Base-by-base conservation (phyloP, 2,113 vertebrate species). In the Pelecanoides urinatrix region DNA sequence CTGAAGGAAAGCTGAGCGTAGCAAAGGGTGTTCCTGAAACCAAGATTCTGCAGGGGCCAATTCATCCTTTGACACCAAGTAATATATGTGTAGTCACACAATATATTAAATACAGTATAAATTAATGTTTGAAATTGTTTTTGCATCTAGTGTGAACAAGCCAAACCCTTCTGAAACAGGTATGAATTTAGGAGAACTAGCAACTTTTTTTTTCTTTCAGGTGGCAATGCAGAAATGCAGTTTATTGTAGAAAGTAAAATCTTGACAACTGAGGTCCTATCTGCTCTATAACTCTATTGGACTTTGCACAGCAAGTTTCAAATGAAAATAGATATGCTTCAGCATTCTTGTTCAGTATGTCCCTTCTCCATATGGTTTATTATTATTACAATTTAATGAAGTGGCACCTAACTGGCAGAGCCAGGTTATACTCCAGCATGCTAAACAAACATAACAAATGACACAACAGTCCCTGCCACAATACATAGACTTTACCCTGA, bases 401-500 rank as follows among this genome's bases (percentile, higher is more conserved):
- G 61, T 95, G 92, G 53, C 80, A 94, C 76, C 86, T 92, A 93
- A 91, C 76, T 62, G 80, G 93, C 78, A 93, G 70, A 93, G 84
- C 94, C 67, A 88, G 88, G 62, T 96, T 94, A 19, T 85, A 77
- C 74, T 90, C 34, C 71, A 70, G 21, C 62, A 87, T 94, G 96
- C 74, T 94, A 96, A 92, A 94, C 92, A 96, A 94, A 96, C 30
- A 55, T 71, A 88, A 89, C 74, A 93, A 94, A 86, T 92, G 86
- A 89, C 75, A 84, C 89, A 92, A 93, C 88, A 96, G 95, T 88
- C 68, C 72, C 94, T 89, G 88, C 79, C 86, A 95, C 34, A 84
- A 59, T 61, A 88, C 79, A 78, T 89, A 88, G 94, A 63, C 80
- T 86, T 96, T 91, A 96, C 44, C 58, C 40, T 95, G 92, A 93